Evolutionary conservation across 1,140 invertebrate genomes (phyloP), one percentile per base, ranked within the genome.

Genomic region (Euura saliciscinereae): DNA sequence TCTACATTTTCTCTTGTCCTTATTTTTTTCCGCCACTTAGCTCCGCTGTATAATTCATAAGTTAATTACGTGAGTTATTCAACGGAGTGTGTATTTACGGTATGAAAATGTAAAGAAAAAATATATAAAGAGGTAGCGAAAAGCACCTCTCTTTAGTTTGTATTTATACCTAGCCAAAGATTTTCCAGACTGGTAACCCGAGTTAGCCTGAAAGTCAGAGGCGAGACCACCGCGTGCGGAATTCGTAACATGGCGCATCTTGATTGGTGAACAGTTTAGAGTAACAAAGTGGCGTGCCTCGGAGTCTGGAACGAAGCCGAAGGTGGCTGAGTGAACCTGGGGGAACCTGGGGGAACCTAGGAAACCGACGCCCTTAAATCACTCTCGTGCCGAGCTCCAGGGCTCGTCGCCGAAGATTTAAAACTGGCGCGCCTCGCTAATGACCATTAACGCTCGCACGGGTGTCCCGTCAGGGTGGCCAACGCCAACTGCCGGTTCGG

Each of bases 401-500:
- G 71, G 66, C 67, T 76, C 71, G 71, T 79, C 73, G 73, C 73
- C 43, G 76, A 83, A 80, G 78, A 83, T 83, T 83, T 82, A 83
- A 83, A 83, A 82, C 79, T 80, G 74, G 73, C 71, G 75, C 76
- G 78, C 76, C 77, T 79, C 78, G 78, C 80, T 84, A 84, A 85
- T 80, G 81, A 80, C 80, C 79, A 84, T 84, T 84, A 84, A 83
- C 82, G 77, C 51, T 8, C 51, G 51, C 51, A 59, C 51, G 51
- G 51, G 51, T 59, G 51, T 59, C 51, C 51, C 51, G 51, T 59
- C 51, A 59, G 51, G 51, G 51, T 59, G 51, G 51, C 51, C 51
- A 59, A 3, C 51, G 51, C 51, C 51, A 59, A 8, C 13, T n/a
- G 5, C 3, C 51, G 51, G 51, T n/a, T 28, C 28, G 28, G 28